Conservation (phyloP, 2,888 invertebrate genomes). For the Cremastinae sp. region DNA sequence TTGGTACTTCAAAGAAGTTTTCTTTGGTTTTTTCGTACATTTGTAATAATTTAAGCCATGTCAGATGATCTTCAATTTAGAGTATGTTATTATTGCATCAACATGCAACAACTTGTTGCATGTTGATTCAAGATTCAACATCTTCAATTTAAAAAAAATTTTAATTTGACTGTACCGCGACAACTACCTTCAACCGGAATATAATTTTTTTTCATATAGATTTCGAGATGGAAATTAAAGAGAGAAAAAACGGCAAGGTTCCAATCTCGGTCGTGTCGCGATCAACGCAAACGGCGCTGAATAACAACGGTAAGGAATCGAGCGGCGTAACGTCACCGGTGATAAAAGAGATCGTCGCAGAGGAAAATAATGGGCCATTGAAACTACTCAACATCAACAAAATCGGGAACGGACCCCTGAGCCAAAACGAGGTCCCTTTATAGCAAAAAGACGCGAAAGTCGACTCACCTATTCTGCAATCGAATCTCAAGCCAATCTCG, state of each 20-base stretch:
- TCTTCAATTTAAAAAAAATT: no score
- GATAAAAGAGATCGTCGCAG: slow-evolving; percentile 60
- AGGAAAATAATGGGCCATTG: slow-evolving; percentile 47
- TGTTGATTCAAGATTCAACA: no score
- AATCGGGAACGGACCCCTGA: slow-evolving; percentile 75
- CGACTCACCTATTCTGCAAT: slow-evolving; percentile 58
- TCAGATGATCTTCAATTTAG: no score
- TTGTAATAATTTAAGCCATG: no score
- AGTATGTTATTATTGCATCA: no score
- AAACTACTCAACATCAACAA: slow-evolving; percentile 68
- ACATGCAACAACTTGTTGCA: no score
- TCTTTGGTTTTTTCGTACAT: no score
- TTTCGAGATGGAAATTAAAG: slow-evolving; percentile 73
- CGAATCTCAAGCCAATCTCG: slow-evolving; percentile 72
- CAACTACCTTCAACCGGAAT: no score
- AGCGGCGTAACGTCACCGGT: slow-evolving; percentile 58
- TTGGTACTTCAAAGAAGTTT: no score
- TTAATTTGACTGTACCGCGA: no score
- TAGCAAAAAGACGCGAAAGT: slow-evolving; percentile 68
- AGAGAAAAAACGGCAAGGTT: slow-evolving; percentile 72
- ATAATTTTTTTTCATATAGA: slow-evolving; percentile 67
- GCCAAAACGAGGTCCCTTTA: slow-evolving; percentile 73
- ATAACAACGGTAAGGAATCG: slow-evolving; percentile 69
- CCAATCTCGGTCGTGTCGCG: slow-evolving; percentile 66
- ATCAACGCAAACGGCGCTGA: slow-evolving; percentile 74